Evolutionary conservation across 2,113 vertebrate genomes (phyloP).

Genomic region (Tinamus guttatus): DNA sequence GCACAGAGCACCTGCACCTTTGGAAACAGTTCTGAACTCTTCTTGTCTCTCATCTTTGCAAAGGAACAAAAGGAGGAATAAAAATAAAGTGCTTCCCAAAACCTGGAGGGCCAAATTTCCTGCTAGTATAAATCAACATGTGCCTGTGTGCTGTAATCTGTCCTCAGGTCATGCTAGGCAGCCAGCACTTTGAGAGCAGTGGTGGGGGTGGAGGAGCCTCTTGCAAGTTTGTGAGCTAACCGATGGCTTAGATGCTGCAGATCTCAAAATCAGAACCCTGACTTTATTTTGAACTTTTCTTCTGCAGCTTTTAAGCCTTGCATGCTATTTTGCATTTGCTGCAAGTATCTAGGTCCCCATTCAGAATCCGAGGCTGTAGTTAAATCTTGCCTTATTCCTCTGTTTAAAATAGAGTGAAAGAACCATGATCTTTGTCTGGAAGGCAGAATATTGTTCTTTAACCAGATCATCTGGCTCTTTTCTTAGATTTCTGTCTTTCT

Average conservation of each 20-base stretch:
- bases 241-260: neutral
- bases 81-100: conserved; percentile 38
- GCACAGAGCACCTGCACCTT: conserved; percentile 43
- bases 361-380: neutral
- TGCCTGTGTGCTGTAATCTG: neutral
- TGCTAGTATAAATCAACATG: conserved; percentile 23
- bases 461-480: neutral
- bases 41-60: conserved; percentile 44
- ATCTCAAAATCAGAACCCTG: neutral
- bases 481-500: neutral
- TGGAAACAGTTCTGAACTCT: conserved; percentile 67
- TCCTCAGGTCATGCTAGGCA: neutral
- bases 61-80: conserved; percentile 42
- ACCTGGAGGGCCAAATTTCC: conserved; percentile 35
- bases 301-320: neutral
- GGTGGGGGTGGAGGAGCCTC: neutral
- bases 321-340: neutral
- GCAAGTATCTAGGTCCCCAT: neutral
- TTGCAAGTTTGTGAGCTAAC: neutral
- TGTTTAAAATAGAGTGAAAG: neutral
- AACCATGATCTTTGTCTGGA: neutral
- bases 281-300: neutral
- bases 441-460: neutral
- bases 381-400: neutral
- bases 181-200: neutral